These are phyloP conservation scores for Luffia ferchaultella DNA, from an alignment of 2,888 invertebrate species.

Conservation along the genomic window DNA sequence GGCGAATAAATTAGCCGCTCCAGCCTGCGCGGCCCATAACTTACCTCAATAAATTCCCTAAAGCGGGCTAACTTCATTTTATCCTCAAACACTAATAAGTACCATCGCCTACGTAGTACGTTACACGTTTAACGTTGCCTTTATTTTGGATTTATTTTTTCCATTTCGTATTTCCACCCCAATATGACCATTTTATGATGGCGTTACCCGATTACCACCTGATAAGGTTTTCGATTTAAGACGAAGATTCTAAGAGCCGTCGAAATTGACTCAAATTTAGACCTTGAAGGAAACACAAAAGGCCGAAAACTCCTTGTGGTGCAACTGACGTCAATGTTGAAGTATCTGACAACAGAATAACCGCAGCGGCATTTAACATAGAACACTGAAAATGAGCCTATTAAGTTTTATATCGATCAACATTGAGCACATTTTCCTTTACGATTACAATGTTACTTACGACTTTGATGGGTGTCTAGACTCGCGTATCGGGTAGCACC, in stretches of 20 bases:
- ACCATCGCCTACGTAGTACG: constrained; percentile 37
- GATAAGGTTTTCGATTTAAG: constrained; percentile 25
- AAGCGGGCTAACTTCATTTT: constrained; percentile 65
- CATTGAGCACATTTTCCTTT: background rate
- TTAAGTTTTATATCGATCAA: background rate
- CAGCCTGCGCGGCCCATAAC: constrained; percentile 62
- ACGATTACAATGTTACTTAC: background rate
- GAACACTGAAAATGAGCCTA: background rate
- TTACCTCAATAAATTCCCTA: constrained; percentile 66
- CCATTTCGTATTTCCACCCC: constrained; percentile 33
- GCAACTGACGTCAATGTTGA: background rate
- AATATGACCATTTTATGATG: constrained; percentile 52
- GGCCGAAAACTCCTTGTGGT: constrained; percentile 2
- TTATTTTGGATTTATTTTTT: constrained; percentile 43
- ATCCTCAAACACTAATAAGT: constrained; percentile 65
- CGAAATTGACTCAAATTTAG: background rate
- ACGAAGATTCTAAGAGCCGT: background rate
- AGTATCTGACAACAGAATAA: background rate
- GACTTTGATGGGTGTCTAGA: constrained; percentile 14
- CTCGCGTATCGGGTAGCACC: constrained; percentile 62
- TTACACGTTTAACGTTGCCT: constrained; percentile 34
- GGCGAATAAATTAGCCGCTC: constrained; percentile 65
- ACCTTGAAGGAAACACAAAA: background rate
- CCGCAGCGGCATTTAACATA: background rate
- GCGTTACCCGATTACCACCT: constrained; percentile 41